A percentile compares a stretch with the other conserved stretches of the same genome.
Conservation (phyloP, 2,797 vertebrate species). For the Bovichtus diacanthus region DNA sequence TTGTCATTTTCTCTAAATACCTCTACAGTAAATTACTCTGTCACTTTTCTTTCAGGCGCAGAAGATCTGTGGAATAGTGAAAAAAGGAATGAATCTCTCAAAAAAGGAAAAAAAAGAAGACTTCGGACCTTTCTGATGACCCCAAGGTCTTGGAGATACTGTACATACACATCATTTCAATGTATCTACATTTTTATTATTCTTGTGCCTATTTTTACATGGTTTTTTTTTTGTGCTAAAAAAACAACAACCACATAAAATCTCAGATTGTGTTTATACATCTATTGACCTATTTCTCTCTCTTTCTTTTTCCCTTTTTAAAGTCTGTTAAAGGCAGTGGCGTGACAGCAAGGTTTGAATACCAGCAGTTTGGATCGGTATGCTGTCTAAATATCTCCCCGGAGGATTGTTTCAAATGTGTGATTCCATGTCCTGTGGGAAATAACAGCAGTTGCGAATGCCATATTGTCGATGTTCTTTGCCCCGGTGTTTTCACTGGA, state of each 20-base stretch:
- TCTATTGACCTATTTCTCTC: not conserved
- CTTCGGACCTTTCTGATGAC: not conserved
- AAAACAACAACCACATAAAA: not conserved
- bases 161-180: not conserved
- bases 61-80: constrained; percentile 3
- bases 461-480: constrained; percentile 64
- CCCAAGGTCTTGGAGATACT: not conserved
- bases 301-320: constrained; percentile 13
- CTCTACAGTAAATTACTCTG: constrained; percentile 9
- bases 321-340: constrained; percentile 56
- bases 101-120: constrained; percentile 13
- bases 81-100: constrained; percentile 5
- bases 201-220: not conserved
- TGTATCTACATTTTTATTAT: not conserved
- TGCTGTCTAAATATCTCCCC: constrained; percentile 56
- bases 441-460: constrained; percentile 76
- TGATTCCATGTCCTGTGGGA: constrained; percentile 68
- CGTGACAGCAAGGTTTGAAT: constrained; percentile 50
- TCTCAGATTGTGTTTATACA: not conserved
- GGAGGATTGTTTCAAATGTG: constrained; percentile 67
- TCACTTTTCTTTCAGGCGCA: constrained; percentile 20
- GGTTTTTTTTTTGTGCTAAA: not conserved
- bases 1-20: constrained; percentile 57
- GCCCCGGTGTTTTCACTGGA: constrained; percentile 54
- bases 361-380: constrained; percentile 54